Base-by-base conservation (phyloP, 2,113 vertebrate species). In the Poecilia latipinna region DNA sequence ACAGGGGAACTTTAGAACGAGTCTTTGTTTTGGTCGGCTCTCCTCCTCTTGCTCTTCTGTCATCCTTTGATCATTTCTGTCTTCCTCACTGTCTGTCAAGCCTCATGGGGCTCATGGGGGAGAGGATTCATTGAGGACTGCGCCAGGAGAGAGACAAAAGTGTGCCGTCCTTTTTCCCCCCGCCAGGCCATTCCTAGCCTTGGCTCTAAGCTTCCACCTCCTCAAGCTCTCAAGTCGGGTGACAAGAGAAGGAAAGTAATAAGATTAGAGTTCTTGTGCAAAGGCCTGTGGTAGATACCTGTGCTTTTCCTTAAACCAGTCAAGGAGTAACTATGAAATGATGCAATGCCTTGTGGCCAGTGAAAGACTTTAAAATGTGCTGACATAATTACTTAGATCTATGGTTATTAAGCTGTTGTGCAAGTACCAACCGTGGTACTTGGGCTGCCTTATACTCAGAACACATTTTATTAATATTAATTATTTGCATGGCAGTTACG, bases 1-100 rank as follows among this genome's bases (percentile, higher is more conserved):
- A 80, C 90, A 51, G 24, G 82, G 87, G 82, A 91, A 87, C 88
- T 87, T 93, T 82, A 88, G 88, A 92, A 91, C 75, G 83, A 91
- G 88, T 80, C 88, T 93, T 94, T 94, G 91, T 94, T 93, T 93
- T 86, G 90, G 83, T 85, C 78, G 88, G 80, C 84, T 88, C 92
- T 86, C 91, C 91, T 94, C 92, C 91, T 93, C 85, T 77, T 54
- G 84, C 89, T 87, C 84, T 77, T 70, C 92, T 93, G 91, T 94
- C 93, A 93, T 89, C 90, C 93, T 95, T 95, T 95, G 94, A 95
- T 95, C 94, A 93, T 15, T 65, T 78, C 76, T 62, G 72, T 78
- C 81, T 77, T 79, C 70, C 71, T 81, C 79, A 39, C 65, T 88
- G 80, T 82, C 77, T 81, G 68, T 82, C 89, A 82, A 70, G 71